A percentile compares a stretch with the other conserved stretches of the same genome.
Evolutionary conservation across 2,888 invertebrate species (phyloP).

Genomic region (Spatulosminthurus flaviceps): DNA sequence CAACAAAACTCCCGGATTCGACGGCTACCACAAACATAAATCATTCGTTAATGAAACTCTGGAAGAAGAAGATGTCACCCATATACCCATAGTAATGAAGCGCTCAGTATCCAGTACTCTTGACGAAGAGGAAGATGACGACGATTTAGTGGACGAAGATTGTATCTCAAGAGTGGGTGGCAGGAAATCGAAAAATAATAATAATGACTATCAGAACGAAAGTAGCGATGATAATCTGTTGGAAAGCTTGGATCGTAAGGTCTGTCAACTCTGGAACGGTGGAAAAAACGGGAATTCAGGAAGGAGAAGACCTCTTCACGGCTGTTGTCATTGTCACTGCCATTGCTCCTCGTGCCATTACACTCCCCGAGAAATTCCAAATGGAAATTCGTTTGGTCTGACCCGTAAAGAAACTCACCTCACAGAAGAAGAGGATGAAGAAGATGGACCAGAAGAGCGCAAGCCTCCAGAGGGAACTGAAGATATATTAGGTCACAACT

Average conservation of each 20-base stretch:
- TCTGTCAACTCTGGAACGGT: slow-evolving; percentile 57
- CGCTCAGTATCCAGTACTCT: slow-evolving; percentile 59
- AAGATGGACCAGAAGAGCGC: slow-evolving; percentile 51
- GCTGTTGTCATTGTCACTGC: slow-evolving; percentile 47
- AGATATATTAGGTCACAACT: slow-evolving; percentile 26
- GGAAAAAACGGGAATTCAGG: slow-evolving; percentile 49
- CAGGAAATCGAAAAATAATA: slow-evolving; percentile 52
- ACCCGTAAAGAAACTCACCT: slow-evolving; percentile 52
- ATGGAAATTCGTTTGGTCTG: slow-evolving; percentile 25
- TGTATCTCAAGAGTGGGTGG: slow-evolving; percentile 31
- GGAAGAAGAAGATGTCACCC: slow-evolving; percentile 47
- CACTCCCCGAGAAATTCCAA: not conserved
- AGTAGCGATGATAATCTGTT: slow-evolving; percentile 61
- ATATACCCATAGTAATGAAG: slow-evolving; percentile 53
- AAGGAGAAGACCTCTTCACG: slow-evolving; percentile 34
- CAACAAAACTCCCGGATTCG: slow-evolving; percentile 62
- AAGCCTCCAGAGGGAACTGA: slow-evolving; percentile 29
- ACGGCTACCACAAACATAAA: slow-evolving; percentile 60
- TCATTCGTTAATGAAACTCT: slow-evolving; percentile 52
- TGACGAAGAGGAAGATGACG: slow-evolving; percentile 62
- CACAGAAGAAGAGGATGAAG: slow-evolving; percentile 59
- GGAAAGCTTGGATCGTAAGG: slow-evolving; percentile 61
- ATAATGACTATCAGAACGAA: slow-evolving; percentile 61
- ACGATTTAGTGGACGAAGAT: slow-evolving; percentile 45
- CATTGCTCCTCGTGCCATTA: slow-evolving; percentile 43